phyloP scores from a whole-genome alignment of 2,888 invertebrate species.

The Drosophila pegasa region DNA sequence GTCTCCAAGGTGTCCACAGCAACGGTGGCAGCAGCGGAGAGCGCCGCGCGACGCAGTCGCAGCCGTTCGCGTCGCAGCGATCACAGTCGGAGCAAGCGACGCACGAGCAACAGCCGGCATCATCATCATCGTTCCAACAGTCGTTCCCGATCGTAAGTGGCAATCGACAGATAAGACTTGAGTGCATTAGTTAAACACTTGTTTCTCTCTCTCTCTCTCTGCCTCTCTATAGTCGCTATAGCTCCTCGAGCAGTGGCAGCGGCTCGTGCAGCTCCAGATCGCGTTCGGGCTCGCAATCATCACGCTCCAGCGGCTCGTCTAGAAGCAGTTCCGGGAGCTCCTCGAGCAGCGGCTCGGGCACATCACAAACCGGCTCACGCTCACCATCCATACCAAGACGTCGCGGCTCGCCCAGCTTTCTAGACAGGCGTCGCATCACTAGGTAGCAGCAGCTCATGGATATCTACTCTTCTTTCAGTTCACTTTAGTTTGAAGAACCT shows the following conservation, averaged over 20 bases:
- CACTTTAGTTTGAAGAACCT: slow-evolving; percentile 1
- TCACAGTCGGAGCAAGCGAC: slow-evolving; percentile 65
- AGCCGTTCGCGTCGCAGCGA: slow-evolving; percentile 81
- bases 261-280: slow-evolving; percentile 81
- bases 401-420: slow-evolving; percentile 96
- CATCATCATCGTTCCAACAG: slow-evolving; percentile 82
- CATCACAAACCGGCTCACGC: slow-evolving; percentile 86
- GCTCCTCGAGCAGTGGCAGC: slow-evolving; percentile 83
- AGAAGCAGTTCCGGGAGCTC: slow-evolving; percentile 83
- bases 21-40: slow-evolving; percentile 83
- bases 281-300: slow-evolving; percentile 82
- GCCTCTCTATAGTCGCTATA: slow-evolving; percentile 69
- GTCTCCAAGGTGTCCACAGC: slow-evolving; percentile 84
- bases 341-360: slow-evolving; percentile 78
- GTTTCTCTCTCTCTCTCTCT: neutral
- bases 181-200: neutral
- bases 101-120: slow-evolving; percentile 81
- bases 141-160: slow-evolving; percentile 85
- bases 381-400: slow-evolving; percentile 96
- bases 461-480: neutral
- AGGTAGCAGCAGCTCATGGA: slow-evolving; percentile 88
- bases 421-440: slow-evolving; percentile 96
- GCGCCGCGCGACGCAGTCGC: slow-evolving; percentile 82
- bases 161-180: neutral
- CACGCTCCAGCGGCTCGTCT: slow-evolving; percentile 83